Conservation (phyloP, 2,888 invertebrate genomes). For the Cybosia mesomella region DNA sequence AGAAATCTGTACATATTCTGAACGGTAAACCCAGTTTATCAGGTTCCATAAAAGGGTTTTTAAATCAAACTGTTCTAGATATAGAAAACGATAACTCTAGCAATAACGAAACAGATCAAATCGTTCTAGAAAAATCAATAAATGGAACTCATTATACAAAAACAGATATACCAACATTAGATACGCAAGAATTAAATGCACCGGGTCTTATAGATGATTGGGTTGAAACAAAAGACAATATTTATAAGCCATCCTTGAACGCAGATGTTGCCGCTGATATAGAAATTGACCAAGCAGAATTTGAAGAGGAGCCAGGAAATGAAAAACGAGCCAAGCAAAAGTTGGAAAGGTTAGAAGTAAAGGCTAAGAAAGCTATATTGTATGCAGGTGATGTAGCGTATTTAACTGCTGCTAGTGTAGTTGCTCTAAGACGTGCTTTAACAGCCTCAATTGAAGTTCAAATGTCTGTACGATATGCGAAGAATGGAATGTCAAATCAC, state of each 20-base stretch:
- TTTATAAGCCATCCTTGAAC: conserved; percentile 66
- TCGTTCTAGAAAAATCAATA: conserved; percentile 70
- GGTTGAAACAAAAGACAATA: conserved; percentile 69
- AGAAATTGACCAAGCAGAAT: conserved; percentile 76
- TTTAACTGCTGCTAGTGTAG: conserved; percentile 81
- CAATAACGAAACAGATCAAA: conserved; percentile 65
- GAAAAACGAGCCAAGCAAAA: conserved; percentile 76
- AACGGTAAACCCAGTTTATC: conserved; percentile 49
- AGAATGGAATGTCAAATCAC: conserved; percentile 81
- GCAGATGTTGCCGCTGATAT: conserved; percentile 77
- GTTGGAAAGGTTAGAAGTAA: conserved; percentile 75
- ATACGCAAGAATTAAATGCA: conserved; percentile 66
- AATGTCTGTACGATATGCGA: conserved; percentile 81
- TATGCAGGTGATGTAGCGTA: conserved; percentile 84
- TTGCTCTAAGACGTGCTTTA: conserved; percentile 79
- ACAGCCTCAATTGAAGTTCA: conserved; percentile 83
- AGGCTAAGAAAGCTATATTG: conserved; percentile 82
- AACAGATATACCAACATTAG: conserved; percentile 61
- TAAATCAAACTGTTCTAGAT: conserved; percentile 79
- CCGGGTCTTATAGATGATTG: conserved; percentile 75
- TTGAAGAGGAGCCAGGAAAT: conserved; percentile 68
- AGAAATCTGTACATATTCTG: conserved; percentile 64
- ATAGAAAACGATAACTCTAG: conserved; percentile 63
- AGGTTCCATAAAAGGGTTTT: conserved; percentile 67
- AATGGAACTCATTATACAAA: conserved; percentile 67